Percentiles rank a stretch among this genome's conserved stretches.
phyloP scores from a whole-genome alignment of 2,888 invertebrate genomes.

The Leptinotarsa tumamoca region DNA sequence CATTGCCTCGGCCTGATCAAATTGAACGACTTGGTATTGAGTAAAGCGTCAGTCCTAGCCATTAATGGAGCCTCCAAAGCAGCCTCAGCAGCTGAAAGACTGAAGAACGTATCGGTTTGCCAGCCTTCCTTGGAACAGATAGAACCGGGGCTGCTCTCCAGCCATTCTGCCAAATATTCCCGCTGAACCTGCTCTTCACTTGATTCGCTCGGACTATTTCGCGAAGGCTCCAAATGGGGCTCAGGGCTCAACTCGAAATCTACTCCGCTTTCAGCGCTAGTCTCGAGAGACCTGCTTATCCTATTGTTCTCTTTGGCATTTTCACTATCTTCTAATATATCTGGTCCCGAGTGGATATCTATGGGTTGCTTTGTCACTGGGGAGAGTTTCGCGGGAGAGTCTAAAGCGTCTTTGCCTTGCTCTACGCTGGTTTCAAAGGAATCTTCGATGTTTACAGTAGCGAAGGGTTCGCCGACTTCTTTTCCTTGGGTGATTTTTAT shows the following conservation, averaged over 20 bases:
- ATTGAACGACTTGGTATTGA: conserved; percentile 64
- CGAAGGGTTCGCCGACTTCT: conserved; percentile 32
- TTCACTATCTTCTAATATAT: conserved; percentile 22
- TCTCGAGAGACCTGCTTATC: conserved; percentile 59
- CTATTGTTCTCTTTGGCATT: conserved; percentile 45
- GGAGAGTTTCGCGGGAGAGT: conserved; percentile 51
- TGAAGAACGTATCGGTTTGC: conserved; percentile 48
- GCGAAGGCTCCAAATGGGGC: conserved; percentile 57
- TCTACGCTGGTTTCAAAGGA: conserved; percentile 55
- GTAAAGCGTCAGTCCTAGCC: conserved; percentile 63
- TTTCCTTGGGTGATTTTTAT: conserved; percentile 44
- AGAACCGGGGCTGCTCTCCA: conserved; percentile 56
- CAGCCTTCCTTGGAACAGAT: conserved; percentile 55
- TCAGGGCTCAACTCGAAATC: conserved; percentile 47
- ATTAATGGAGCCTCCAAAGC: conserved; percentile 55
- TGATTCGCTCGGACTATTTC: conserved; percentile 24
- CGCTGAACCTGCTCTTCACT: neutral
- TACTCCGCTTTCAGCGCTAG: conserved; percentile 56
- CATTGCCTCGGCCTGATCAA: conserved; percentile 61
- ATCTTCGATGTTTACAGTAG: conserved; percentile 20
- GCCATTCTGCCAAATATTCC: conserved; percentile 45
- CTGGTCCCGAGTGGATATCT: conserved; percentile 37
- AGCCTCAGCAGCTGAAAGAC: neutral
- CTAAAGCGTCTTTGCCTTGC: conserved; percentile 62
- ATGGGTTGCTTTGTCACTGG: conserved; percentile 42